phyloP scores from a whole-genome alignment of 2,113 vertebrate genomes.

The Brachionichthys hirsutus region DNA sequence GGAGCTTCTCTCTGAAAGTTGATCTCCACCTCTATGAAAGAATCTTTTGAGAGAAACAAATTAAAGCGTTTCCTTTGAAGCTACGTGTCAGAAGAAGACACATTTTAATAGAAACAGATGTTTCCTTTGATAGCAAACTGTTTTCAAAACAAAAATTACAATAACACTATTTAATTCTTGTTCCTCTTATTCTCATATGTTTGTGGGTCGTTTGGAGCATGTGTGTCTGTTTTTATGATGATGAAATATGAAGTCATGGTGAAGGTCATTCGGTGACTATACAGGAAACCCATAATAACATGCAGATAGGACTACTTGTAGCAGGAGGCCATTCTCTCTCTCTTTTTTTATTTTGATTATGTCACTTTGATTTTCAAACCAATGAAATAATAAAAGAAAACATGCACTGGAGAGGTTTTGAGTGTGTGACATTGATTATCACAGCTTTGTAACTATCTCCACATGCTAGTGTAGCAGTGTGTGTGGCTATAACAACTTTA shows the following conservation, averaged over 20 bases:
- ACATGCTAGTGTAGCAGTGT: constrained; percentile 64
- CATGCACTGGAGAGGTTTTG: constrained; percentile 54
- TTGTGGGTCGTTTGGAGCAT: constrained; percentile 36
- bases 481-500: constrained; percentile 61
- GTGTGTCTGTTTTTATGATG: constrained; percentile 43
- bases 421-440: constrained; percentile 71
- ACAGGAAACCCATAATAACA: constrained; percentile 43
- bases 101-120: constrained; percentile 14
- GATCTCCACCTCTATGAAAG: constrained; percentile 15
- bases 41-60: constrained; percentile 12
- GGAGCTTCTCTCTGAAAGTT: constrained; percentile 32
- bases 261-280: constrained; percentile 43
- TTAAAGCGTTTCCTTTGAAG: background rate
- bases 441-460: constrained; percentile 72
- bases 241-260: constrained; percentile 44
- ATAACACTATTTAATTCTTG: background rate
- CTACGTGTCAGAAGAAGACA: background rate
- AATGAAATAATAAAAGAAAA: constrained; percentile 50
- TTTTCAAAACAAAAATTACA: too few species aligned
- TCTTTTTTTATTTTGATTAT: constrained; percentile 7
- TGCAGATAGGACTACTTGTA: constrained; percentile 41
- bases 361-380: constrained; percentile 62
- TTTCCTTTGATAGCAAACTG: too few species aligned
- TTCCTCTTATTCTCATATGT: constrained; percentile 19
- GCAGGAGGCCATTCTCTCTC: background rate